Conservation (phyloP, 2,888 invertebrate genomes). For the Orthosia incerta region DNA sequence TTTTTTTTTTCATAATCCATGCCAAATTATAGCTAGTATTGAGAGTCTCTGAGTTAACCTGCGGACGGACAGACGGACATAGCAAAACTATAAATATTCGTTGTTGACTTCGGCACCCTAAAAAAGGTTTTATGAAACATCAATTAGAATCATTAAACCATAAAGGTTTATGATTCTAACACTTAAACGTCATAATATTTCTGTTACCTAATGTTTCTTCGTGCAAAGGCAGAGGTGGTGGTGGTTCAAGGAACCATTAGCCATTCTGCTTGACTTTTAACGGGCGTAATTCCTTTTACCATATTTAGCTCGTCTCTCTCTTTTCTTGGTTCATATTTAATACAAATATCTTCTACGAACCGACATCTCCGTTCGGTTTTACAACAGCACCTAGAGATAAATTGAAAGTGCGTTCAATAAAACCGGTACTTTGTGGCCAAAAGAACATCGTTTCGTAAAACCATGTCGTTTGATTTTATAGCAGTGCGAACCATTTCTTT, state of each 20-base stretch:
- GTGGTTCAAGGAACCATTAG: background rate
- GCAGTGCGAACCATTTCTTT: conserved; percentile 44
- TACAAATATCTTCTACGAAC: conserved; percentile 26
- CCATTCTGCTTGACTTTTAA: background rate
- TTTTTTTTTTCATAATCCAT: too few relatives aligned
- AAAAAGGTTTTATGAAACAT: conserved; percentile 18
- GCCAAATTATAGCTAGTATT: too few relatives aligned
- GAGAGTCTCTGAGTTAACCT: too few relatives aligned
- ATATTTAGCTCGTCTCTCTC: background rate
- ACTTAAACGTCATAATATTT: background rate
- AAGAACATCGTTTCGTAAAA: conserved; percentile 48
- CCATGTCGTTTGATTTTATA: conserved; percentile 57
- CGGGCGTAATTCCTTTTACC: too few relatives aligned
- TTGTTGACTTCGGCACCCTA: too few relatives aligned
- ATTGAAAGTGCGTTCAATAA: conserved; percentile 58
- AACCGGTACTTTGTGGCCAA: conserved; percentile 43
- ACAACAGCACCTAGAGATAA: conserved; percentile 40
- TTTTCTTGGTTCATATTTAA: background rate
- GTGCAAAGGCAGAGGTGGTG: background rate
- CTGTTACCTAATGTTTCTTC: background rate
- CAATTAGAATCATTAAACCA: too few relatives aligned
- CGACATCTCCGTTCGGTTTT: conserved; percentile 21
- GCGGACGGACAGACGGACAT: too few relatives aligned
- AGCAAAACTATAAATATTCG: too few relatives aligned
- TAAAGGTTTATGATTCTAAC: background rate